Evolutionary conservation across 2,888 invertebrate genomes (phyloP).

Genomic region (Cerceris rybyensis): DNA sequence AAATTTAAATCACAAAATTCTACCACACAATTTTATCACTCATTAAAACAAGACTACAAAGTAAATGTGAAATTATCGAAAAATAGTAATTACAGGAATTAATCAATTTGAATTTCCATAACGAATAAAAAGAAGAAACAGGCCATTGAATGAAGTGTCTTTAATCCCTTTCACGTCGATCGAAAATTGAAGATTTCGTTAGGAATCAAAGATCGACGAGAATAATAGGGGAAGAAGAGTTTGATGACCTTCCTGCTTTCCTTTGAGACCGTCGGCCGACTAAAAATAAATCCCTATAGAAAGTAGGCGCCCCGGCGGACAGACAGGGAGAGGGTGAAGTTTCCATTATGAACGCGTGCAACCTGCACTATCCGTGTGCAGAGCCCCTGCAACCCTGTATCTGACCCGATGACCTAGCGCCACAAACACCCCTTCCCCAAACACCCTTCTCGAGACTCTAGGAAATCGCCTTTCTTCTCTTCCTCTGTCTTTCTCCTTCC

Average conservation of each 20-base stretch:
- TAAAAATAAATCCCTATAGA: constrained; percentile 5
- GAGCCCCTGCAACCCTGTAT: constrained; percentile 6
- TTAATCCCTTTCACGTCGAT: too few relatives aligned
- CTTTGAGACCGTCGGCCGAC: background rate
- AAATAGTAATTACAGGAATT: too few relatives aligned
- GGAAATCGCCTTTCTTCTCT: background rate
- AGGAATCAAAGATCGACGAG: background rate
- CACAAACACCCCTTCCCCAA: background rate
- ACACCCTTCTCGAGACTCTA: background rate
- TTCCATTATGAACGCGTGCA: background rate
- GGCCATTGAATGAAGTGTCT: background rate
- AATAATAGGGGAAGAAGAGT: background rate
- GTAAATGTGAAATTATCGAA: too few relatives aligned
- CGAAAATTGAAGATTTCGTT: background rate
- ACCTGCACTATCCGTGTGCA: constrained; percentile 1
- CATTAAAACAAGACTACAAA: too few relatives aligned
- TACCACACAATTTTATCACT: too few relatives aligned
- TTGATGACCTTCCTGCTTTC: background rate
- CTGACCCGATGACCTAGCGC: constrained; percentile 36
- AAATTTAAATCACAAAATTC: too few relatives aligned
- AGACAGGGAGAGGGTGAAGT: constrained; percentile 3
- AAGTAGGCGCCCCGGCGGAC: background rate
- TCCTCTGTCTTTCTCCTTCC: background rate
- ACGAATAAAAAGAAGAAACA: too few relatives aligned
- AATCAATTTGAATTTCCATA: too few relatives aligned